These are phyloP conservation scores for Buathra laborator DNA, from an alignment of 2,888 invertebrate species.

Conservation along the genomic window DNA sequence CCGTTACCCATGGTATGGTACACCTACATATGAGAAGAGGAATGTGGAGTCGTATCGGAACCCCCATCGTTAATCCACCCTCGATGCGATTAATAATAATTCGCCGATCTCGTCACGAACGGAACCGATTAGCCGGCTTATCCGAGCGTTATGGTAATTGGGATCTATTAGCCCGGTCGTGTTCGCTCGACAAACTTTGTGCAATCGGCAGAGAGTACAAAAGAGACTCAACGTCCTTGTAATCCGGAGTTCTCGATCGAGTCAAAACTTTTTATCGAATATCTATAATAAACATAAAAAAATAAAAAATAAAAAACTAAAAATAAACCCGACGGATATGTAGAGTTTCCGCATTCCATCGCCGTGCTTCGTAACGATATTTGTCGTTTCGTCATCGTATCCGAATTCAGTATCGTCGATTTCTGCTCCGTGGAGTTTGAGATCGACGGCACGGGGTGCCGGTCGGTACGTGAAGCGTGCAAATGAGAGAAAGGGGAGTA, in stretches of 20 bases:
- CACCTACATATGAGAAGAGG: background rate
- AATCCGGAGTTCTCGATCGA: background rate
- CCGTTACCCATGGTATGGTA: background rate
- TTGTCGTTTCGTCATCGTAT: background rate
- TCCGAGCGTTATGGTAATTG: constrained; percentile 81
- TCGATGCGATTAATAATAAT: constrained; percentile 82
- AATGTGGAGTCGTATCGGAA: constrained; percentile 4
- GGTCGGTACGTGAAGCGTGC: constrained; percentile 22
- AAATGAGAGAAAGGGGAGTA: constrained; percentile 22
- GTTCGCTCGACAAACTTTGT: constrained; percentile 19
- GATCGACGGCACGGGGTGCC: background rate
- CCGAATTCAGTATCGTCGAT: background rate
- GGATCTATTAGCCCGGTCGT: constrained; percentile 76
- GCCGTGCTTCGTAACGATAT: background rate
- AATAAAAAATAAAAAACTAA: background rate
- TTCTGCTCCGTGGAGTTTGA: background rate
- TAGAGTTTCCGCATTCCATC: background rate
- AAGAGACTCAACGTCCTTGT: background rate
- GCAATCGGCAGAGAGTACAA: constrained; percentile 4
- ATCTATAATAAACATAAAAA: background rate
- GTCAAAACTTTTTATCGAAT: background rate
- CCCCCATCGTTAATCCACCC: constrained; percentile 49
- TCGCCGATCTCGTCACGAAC: constrained; percentile 81
- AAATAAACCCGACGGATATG: background rate
- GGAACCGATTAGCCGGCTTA: constrained; percentile 82